Conservation (phyloP, 2,888 invertebrate genomes). For the Amiota minor region DNA sequence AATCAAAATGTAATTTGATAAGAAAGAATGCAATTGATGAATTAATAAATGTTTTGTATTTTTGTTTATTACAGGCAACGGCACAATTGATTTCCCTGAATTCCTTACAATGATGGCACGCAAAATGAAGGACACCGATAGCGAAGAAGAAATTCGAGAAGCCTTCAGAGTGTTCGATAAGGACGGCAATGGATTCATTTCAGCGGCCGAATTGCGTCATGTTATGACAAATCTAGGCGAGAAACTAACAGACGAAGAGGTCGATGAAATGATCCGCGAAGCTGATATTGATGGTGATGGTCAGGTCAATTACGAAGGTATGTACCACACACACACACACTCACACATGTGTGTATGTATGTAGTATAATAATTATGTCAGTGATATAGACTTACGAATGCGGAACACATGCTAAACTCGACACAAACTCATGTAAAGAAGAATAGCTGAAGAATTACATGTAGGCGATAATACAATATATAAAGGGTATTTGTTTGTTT, state of each 20-base stretch:
- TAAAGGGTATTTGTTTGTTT: too few relatives aligned
- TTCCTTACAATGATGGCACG: conserved; percentile 99
- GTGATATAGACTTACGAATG: neutral
- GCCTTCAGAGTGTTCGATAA: conserved; percentile 99
- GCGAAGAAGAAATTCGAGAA: conserved; percentile 99
- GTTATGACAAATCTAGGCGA: conserved; percentile 99
- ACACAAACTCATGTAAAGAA: neutral
- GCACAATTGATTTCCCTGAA: conserved; percentile 99
- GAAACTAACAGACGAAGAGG: conserved; percentile 99
- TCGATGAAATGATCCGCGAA: conserved; percentile 99
- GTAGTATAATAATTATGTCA: neutral
- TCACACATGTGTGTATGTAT: too few relatives aligned
- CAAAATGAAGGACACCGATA: conserved; percentile 99
- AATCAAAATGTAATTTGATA: conserved; percentile 38
- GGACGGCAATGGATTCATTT: conserved; percentile 99
- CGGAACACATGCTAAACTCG: neutral
- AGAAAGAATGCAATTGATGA: neutral
- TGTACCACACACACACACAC: too few relatives aligned
- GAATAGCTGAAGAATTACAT: neutral
- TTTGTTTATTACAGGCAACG: conserved; percentile 84
- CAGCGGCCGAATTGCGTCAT: conserved; percentile 97
- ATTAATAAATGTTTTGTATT: conserved; percentile 20
- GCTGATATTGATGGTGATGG: conserved; percentile 99
- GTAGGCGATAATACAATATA: too few relatives aligned
- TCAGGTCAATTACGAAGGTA: conserved; percentile 81